Conservation (phyloP, 2,888 invertebrate genomes). For the Cetonia aurata region DNA sequence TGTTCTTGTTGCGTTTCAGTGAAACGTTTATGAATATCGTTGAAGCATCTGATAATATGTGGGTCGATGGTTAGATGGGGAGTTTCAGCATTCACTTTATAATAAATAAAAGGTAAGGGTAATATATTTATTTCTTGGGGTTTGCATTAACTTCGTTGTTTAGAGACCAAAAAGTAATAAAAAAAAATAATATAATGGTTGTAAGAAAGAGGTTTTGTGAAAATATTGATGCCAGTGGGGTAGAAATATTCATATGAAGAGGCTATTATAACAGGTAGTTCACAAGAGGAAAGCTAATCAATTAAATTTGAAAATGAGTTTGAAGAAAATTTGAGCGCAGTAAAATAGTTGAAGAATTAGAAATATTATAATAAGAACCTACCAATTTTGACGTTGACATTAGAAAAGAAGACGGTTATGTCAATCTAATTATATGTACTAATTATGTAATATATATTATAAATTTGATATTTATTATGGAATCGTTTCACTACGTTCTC, state of each 20-base stretch:
- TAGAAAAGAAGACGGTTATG: too few relatives aligned
- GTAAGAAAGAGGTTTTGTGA: conserved; percentile 9
- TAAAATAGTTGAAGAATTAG: too few relatives aligned
- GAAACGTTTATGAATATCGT: background rate
- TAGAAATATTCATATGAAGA: background rate
- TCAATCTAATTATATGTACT: too few relatives aligned
- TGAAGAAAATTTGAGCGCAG: too few relatives aligned
- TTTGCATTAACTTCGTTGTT: background rate
- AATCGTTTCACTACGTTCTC: too few relatives aligned
- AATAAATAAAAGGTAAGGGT: background rate
- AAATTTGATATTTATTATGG: too few relatives aligned
- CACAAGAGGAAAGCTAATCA: too few relatives aligned
- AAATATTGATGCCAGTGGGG: conserved; percentile 18
- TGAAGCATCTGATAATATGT: background rate
- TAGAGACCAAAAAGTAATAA: conserved; percentile 23
- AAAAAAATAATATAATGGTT: background rate
- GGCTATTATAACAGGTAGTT: background rate
- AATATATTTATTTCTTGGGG: background rate
- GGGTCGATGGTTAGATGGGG: background rate
- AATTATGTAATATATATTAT: too few relatives aligned
- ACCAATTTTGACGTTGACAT: too few relatives aligned
- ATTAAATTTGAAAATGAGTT: too few relatives aligned
- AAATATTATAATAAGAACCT: too few relatives aligned
- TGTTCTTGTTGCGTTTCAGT: too few relatives aligned
- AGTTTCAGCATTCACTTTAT: background rate